Base-by-base conservation (phyloP, 64 coral and sea anemone genomes). In the Montipora capricornis region DNA sequence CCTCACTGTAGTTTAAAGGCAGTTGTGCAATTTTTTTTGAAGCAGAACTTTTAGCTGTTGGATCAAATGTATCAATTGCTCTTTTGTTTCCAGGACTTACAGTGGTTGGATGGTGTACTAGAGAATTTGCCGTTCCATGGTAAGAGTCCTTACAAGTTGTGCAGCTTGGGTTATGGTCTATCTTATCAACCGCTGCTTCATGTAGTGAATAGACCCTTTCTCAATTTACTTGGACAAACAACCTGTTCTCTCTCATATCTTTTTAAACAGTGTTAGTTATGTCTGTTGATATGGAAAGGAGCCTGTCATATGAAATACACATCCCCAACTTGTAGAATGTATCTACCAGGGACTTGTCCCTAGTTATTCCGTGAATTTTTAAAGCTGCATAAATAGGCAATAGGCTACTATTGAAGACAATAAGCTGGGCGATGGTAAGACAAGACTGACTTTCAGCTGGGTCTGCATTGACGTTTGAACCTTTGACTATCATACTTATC, bases 301-400 rank as follows among this genome's bases (percentile, higher is more conserved):
- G 16, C 59, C 89, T 80, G 61, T 90, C 89, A 69, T 90, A 90
- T 13, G 89, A 90, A 49, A 90, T 90, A 20, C 61, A 19, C 17
- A 93, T 49, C 37, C 93, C 93, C 64, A 84, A 87, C 19, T 84
- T 94, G 22, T 89, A 94, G 55, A 94, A 89, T 9, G 51, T 20
- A 53, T 90, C 80, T 67, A 90, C 84, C n/a, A 84, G 78, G 8
- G 92, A 55, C 52, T 17, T 19, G 24, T 94, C 92, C 29, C 84
- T 94, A 6, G 92, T 94, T 15, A 68, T 26, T 77, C 79, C 68
- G 7, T 94, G 93, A 46, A 93, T 93, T 53, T 93, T 88, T 64
- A 93, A 6, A 0, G 82, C 89, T 75, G 52, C 52, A 55, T 55
- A 55, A 10, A 55, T 55, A 10, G 52, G 52, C 9, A 55, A 3